These are phyloP conservation scores for Panopea generosa DNA, from an alignment of 2,888 invertebrate species.

Conservation along the genomic window DNA sequence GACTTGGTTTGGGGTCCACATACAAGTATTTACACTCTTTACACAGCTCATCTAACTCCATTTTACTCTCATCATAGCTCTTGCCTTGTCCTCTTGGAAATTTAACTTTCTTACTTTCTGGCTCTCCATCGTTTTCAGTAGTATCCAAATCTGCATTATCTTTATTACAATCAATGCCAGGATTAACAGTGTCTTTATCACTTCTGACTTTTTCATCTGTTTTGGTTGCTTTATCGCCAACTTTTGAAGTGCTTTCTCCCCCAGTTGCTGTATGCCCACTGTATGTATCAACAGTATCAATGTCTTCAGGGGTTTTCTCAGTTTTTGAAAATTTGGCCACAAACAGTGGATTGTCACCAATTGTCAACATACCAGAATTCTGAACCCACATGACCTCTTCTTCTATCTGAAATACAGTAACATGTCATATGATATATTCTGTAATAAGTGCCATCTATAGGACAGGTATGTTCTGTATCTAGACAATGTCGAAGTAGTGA, in stretches of 20 bases:
- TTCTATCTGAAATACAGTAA: constrained; percentile 89
- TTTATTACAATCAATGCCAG: neutral
- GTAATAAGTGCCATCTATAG: too few relatives aligned
- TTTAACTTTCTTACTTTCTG: too few relatives aligned
- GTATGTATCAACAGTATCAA: too few relatives aligned
- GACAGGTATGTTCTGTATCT: too few relatives aligned
- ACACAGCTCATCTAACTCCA: constrained; percentile 92
- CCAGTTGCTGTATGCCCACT: too few relatives aligned
- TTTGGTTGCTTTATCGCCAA: neutral
- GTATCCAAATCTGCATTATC: too few relatives aligned
- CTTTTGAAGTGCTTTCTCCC: too few relatives aligned
- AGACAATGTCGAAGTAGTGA: too few relatives aligned
- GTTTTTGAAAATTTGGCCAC: constrained; percentile 48
- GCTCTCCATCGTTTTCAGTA: too few relatives aligned
- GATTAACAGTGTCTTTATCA: too few relatives aligned
- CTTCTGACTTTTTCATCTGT: neutral
- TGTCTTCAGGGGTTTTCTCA: too few relatives aligned
- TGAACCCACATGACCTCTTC: constrained; percentile 95
- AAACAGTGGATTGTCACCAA: constrained; percentile 86
- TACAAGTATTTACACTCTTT: constrained; percentile 97
- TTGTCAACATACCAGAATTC: constrained; percentile 95
- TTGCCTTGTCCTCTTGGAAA: neutral
- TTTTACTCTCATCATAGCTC: constrained; percentile 67
- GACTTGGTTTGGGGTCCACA: constrained; percentile 95
- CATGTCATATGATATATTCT: too few relatives aligned